These are phyloP conservation scores for Sinentomon sp. DNA, from an alignment of 2,888 invertebrate species.

Conservation along the genomic window DNA sequence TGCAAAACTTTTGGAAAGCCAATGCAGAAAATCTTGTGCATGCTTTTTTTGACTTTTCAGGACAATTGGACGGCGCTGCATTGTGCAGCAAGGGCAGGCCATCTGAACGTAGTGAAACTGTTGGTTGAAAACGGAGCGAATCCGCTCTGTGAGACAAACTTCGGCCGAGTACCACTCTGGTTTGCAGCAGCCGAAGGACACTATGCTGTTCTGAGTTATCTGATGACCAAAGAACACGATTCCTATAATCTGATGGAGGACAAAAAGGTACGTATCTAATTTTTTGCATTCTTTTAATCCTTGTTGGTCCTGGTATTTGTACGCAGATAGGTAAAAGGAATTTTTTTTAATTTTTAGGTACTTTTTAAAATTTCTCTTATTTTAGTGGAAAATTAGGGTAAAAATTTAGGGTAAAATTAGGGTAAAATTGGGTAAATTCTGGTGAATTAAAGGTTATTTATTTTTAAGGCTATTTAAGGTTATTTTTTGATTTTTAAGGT, in stretches of 20 bases:
- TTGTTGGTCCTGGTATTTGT: neutral
- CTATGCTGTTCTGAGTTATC: slow-evolving; percentile 76
- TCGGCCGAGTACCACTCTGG: slow-evolving; percentile 90
- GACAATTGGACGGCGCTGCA: slow-evolving; percentile 90
- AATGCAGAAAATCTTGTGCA: neutral
- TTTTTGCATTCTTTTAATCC: neutral
- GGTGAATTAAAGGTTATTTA: too few relatives aligned
- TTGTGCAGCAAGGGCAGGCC: slow-evolving; percentile 79
- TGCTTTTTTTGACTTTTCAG: slow-evolving; percentile 16
- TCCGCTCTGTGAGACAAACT: slow-evolving; percentile 77
- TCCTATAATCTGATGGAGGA: slow-evolving; percentile 94
- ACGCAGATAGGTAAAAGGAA: too few relatives aligned
- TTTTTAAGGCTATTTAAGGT: too few relatives aligned
- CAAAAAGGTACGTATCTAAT: slow-evolving; percentile 32
- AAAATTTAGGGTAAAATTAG: too few relatives aligned
- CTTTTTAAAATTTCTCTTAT: too few relatives aligned
- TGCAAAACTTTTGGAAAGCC: neutral
- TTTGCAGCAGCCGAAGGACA: slow-evolving; percentile 94
- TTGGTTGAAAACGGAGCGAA: slow-evolving; percentile 87
- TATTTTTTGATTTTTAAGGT: too few relatives aligned
- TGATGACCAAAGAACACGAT: slow-evolving; percentile 91
- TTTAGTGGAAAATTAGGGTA: too few relatives aligned
- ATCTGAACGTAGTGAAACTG: slow-evolving; percentile 76
- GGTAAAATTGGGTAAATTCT: too few relatives aligned
- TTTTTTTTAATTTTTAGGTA: too few relatives aligned